Conservation (phyloP, 2,888 invertebrate species). For the Eupithecia centaureata region DNA sequence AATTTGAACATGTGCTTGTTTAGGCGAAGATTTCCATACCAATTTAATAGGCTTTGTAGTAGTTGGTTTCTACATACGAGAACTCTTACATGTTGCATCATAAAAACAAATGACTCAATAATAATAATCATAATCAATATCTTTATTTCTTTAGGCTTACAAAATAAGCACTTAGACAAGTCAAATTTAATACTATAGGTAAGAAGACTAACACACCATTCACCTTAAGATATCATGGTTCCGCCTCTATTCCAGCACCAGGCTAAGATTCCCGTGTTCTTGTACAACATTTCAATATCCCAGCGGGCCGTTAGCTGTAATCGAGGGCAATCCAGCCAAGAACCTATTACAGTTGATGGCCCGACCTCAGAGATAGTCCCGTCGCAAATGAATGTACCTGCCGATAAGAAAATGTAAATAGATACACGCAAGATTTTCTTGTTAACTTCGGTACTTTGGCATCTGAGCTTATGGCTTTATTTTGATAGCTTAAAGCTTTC, state of each 20-base stretch:
- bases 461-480: conserved; percentile 12
- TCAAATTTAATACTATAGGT: no score
- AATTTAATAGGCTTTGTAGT: no score
- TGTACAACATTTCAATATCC: conserved; percentile 66
- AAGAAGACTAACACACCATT: not conserved
- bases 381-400: conserved; percentile 66
- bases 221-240: not conserved
- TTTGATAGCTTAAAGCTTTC: conserved; percentile 15
- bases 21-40: no score
- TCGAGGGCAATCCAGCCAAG: conserved; percentile 70
- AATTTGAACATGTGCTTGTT: no score
- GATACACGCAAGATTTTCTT: conserved; percentile 44
- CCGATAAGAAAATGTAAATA: conserved; percentile 64
- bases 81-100: no score
- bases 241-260: conserved; percentile 18
- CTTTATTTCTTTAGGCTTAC: no score
- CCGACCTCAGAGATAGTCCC: conserved; percentile 54
- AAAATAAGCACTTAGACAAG: no score
- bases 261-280: conserved; percentile 18
- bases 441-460: conserved; percentile 25
- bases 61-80: no score
- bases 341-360: conserved; percentile 75
- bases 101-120: no score
- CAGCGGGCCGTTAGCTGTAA: conserved; percentile 70
- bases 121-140: no score